Conservation (phyloP, 2,888 invertebrate species). For the Acanthacorydalis orientalis region DNA sequence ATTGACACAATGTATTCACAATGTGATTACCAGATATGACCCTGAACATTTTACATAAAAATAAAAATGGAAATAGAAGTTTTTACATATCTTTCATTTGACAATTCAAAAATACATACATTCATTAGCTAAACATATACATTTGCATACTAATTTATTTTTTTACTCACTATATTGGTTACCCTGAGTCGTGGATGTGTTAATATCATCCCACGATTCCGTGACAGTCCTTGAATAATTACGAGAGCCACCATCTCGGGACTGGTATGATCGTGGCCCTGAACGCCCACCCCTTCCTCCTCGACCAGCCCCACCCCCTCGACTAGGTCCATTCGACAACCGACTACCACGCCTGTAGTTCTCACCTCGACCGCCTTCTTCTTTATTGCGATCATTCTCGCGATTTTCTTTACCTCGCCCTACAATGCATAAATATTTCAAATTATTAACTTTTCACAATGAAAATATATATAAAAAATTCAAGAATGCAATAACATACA, state of each 20-base stretch:
- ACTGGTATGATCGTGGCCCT: constrained; percentile 27
- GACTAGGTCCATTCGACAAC: constrained; percentile 28
- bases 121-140: not conserved
- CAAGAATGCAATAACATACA: too few species aligned
- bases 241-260: constrained; percentile 12
- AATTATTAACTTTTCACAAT: too few species aligned
- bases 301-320: constrained; percentile 35
- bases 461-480: too few species aligned
- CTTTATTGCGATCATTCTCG: constrained; percentile 16
- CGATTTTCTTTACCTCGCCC: constrained; percentile 11
- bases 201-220: constrained; percentile 32
- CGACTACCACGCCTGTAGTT: constrained; percentile 12
- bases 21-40: not conserved
- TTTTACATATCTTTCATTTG: too few species aligned
- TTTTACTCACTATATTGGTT: constrained; percentile 13
- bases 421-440: not conserved
- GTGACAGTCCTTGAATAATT: constrained; percentile 13
- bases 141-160: constrained; percentile 9
- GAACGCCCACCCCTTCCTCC: constrained; percentile 23
- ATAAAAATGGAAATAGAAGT: not conserved
- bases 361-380: constrained; percentile 20
- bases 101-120: not conserved
- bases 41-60: too few species aligned
- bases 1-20: too few species aligned
- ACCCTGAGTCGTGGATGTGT: constrained; percentile 25